Evolutionary conservation across 2,888 invertebrate genomes (phyloP).

Genomic region (Adelphocoris suturalis): DNA sequence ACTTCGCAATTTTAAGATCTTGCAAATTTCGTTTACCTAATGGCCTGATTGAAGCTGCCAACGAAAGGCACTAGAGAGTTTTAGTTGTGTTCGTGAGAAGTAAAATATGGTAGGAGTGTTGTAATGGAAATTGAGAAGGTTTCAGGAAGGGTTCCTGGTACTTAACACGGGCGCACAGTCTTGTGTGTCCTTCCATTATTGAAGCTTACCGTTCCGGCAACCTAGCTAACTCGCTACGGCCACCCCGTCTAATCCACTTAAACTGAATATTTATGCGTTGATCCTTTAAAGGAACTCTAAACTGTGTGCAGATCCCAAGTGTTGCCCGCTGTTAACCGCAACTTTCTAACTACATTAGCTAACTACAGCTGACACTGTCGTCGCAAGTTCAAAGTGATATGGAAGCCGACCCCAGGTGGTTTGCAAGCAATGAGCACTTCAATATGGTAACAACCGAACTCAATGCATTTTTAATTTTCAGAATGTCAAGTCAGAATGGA

Average conservation of each 20-base stretch:
- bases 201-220: conserved; percentile 33
- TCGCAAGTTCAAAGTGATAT: neutral
- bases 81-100: neutral
- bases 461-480: too few relatives aligned
- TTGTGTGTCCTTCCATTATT: conserved; percentile 54
- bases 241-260: conserved; percentile 29
- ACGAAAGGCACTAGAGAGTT: too few relatives aligned
- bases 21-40: too few relatives aligned
- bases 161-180: conserved; percentile 15
- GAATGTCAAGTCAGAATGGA: too few relatives aligned
- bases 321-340: neutral
- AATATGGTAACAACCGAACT: too few relatives aligned
- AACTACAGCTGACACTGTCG: conserved; percentile 8
- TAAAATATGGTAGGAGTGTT: conserved; percentile 1
- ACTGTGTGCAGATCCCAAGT: conserved; percentile 29
- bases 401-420: neutral
- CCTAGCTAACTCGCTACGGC: conserved; percentile 45
- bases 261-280: conserved; percentile 24
- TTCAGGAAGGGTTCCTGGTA: neutral
- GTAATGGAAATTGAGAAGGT: conserved; percentile 44
- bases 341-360: conserved; percentile 22
- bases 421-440: neutral
- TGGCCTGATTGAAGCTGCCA: too few relatives aligned
- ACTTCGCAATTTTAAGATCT: too few relatives aligned
- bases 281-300: conserved; percentile 36